phyloP scores from a whole-genome alignment of 2,888 invertebrate genomes.

The Linyphia triangularis region DNA sequence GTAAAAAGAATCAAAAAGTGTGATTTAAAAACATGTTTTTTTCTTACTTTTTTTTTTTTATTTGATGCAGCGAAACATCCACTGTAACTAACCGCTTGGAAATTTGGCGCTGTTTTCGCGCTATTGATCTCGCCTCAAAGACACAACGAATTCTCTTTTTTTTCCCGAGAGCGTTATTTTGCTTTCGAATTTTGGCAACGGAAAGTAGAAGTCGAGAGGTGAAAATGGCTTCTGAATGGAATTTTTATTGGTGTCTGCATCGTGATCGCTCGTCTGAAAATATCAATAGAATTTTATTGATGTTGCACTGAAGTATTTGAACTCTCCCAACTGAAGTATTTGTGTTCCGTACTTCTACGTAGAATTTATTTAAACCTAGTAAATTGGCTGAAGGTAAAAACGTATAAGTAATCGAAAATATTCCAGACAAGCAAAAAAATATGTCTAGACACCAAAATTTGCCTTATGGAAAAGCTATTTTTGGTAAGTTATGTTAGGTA shows the following conservation, averaged over 20 bases:
- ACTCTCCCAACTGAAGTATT: not conserved
- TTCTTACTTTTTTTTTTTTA: not conserved
- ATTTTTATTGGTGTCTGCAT: not conserved
- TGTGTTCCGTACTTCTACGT: not conserved
- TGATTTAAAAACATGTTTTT: not conserved
- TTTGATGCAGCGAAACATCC: not conserved
- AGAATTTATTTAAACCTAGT: no score
- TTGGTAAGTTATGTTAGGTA: no score
- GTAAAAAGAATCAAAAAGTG: not conserved
- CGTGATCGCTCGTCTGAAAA: not conserved
- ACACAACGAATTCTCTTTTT: not conserved
- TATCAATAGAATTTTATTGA: not conserved
- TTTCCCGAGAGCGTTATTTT: not conserved
- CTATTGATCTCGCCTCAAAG: not conserved
- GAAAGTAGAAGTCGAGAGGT: not conserved
- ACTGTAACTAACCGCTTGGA: slow-evolving; percentile 3
- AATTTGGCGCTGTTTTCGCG: not conserved
- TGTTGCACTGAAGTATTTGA: no score
- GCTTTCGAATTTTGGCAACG: slow-evolving; percentile 3
- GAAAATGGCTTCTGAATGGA: not conserved
- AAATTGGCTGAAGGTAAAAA: no score
- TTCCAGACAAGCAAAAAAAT: no score
- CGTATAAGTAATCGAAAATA: no score
- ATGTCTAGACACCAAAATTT: no score
- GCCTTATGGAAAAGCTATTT: no score